Evolutionary conservation across 1,140 invertebrate species (phyloP), one percentile per base, ranked within the genome.

Genomic region (Penaeus indicus): DNA sequence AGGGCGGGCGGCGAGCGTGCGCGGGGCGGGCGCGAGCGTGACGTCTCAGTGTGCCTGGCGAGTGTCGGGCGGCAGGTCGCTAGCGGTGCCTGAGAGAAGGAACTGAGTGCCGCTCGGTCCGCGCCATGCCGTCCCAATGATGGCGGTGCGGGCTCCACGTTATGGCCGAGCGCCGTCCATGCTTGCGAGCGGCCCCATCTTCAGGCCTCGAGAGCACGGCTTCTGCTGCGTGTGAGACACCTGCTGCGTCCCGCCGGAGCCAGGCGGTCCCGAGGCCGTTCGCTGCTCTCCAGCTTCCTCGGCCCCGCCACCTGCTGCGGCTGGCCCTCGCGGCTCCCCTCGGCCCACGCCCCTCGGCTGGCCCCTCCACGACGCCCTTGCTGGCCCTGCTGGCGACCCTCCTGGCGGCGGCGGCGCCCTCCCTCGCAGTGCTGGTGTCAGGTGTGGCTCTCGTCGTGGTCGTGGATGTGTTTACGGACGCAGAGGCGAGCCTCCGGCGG

Each of bases 121-220:
- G 22, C 67, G 67, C 27, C 67, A 69, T 69, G 67, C 67, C 67
- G 67, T 27, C 67, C 67, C 27, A n/a, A 27, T 69, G 67, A 69
- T 69, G 67, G 67, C 67, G 67, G 67, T 69, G 67, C 27, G 67
- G 67, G 67, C 22, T 69, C 67, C 4, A 27, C 67, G 67, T 69
- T 69, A 69, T 69, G 67, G 67, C 67, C 67, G n/a, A 69, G 67
- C 67, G 67, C 67, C 67, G n/a, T 69, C 67, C 67, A 22, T 27
- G 67, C 67, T 22, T 69, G 67, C 22, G n/a, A 69, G 27, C 67
- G 67, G 67, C n/a, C 67, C 67, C 67, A 19, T 19, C 67, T 10
- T 69, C 67, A 69, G 16, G n/a, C n/a, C 27, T 7, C n/a, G 22
- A n/a, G 67, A 25, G 13, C 22, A 69, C 16, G 22, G 67, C 22